Conservation (phyloP, 2,113 vertebrate genomes). For the Chloropsis cyanopogon region DNA sequence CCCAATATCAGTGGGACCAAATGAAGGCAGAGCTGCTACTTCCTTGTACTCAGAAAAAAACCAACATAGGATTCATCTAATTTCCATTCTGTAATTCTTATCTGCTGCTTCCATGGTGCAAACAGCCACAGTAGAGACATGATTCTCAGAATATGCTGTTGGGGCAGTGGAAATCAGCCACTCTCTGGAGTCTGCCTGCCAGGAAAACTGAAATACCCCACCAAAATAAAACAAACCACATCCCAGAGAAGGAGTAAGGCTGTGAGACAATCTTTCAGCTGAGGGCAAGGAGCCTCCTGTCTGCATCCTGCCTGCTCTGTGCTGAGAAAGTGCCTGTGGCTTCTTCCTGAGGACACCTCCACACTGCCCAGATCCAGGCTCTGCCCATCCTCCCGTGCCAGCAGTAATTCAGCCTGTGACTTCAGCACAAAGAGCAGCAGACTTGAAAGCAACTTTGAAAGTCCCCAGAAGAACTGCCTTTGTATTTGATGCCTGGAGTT, state of each 20-base stretch:
- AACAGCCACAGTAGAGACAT: fast-evolving
- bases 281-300: not conserved
- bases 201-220: not conserved
- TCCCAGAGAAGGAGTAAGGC: not conserved
- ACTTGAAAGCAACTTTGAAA: constrained; percentile 25
- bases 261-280: not conserved
- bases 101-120: not conserved
- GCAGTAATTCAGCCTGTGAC: not conserved
- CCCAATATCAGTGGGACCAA: not conserved
- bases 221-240: too few relatives aligned
- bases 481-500: constrained; percentile 8
- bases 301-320: not conserved
- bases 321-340: not conserved
- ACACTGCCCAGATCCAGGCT: fast-evolving
- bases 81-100: not conserved
- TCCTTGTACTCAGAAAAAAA: not conserved
- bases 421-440: not conserved
- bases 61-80: not conserved
- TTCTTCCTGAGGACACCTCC: not conserved
- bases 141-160: not conserved
- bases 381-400: not conserved
- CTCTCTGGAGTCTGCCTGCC: fast-evolving
- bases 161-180: not conserved
- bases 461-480: not conserved
- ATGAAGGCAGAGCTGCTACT: not conserved